Base-by-base conservation (phyloP, 2,113 vertebrate genomes). In the Epinephelus moara region DNA sequence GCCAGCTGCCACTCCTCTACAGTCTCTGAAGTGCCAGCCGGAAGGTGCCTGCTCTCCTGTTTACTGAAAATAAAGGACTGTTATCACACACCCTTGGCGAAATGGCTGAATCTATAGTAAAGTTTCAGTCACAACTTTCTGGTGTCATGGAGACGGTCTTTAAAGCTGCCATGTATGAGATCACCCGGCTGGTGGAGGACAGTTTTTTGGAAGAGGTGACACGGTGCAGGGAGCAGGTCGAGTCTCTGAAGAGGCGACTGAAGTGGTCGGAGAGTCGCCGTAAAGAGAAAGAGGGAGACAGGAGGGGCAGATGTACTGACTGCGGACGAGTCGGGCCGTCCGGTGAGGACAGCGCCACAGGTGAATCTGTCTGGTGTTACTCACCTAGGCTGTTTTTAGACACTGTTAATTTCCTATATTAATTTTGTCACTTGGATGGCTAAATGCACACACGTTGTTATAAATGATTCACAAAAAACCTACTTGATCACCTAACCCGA, bases 161-260 rank as follows among this genome's bases (percentile, higher is more conserved):
- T 75, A 96, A 96, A 63, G 95, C 95, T 30, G 95, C 95, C n/a
- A 95, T 96, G 88, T 96, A 93, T 63, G 95, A 96, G 70, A 95
- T 96, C 85, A 95, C 94, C 47, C 88, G 95, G 40, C 82, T 95
- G 85, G 95, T 96, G 70, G 95, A 96, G 81, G 95, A 95, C 30
- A 95, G 94, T 47, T 96, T 96, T 74, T 15, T 96, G 75, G 94
- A 95, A 2, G 95, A 96, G 74, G 85, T 96, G 9, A 94, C 93
- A 0, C 91, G 94, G 10, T 95, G 93, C 78, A 87, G 92, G 33
- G 93, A 95, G 68, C 95, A 96, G 71, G 93, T 96, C 1, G 94
- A 95, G 66, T 79, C 94, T 33, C 86, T 96, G 42, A 92, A 94
- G 69, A 95, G 92, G 82, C 71, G 92, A 1, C 89, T 96, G 7